Evolutionary conservation across 2,888 invertebrate species (phyloP), one percentile per base, ranked within the genome.

Genomic region (Trichopoda pennipes): DNA sequence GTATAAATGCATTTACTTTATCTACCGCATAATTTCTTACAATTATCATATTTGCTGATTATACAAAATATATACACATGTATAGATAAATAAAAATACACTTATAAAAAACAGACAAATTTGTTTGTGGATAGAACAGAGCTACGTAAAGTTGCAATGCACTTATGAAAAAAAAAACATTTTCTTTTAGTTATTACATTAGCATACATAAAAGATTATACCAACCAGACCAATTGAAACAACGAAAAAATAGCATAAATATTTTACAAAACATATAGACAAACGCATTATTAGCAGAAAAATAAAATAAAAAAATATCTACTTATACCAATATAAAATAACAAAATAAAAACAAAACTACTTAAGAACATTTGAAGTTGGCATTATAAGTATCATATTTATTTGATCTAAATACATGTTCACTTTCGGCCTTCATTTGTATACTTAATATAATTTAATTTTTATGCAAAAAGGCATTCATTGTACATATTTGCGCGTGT

Each of bases 391-490:
- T 80, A 74, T 61, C 60, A 61, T 74, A 61, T 55, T 56, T 64
- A 63, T 64, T 72, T 53, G 38, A 32, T 64, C n/a, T 28, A n/a
- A 64, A 38, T 42, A 44, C 44, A 61, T 60, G 51, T 61, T 19
- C 47, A 58, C 58, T 69, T 66, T 66, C 56, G 77, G 78, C 77
- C 74, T 77, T 80, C 53, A 68, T 78, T 60, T 64, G 44, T 74
- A 53, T 81, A 66, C 42, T 84, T 85, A 80, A 83, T 85, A 81
- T 82, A 83, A 85, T 85, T 84, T 82, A 84, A 83, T 85, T 80
- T 85, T 82, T 82, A 83, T 85, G 84, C 83, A 84, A 70, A 80
- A 7, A 56, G 14, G 16, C 19, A 42, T 21, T 9, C 17, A 28
- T 28, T 2, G 28, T 28, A 42, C n/a, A 49, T 28, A 9, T 35